Evolutionary conservation across 2,113 vertebrate genomes (phyloP), one percentile per base, ranked within the genome.

Genomic region (Willisornis vidua): DNA sequence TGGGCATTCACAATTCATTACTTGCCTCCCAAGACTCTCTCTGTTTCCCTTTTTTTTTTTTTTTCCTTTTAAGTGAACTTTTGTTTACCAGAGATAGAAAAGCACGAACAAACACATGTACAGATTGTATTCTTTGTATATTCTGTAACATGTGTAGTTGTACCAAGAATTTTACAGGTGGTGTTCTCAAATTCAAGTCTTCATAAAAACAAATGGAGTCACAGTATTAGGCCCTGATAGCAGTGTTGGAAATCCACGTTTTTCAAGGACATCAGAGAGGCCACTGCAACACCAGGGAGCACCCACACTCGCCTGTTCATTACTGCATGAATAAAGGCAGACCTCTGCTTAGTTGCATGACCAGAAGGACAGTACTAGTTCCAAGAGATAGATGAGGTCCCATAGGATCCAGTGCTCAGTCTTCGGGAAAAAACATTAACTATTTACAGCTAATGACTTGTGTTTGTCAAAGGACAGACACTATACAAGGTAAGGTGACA

Each of bases 1-100:
- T 96, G 90, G 88, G 93, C 77, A 90, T 84, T 31, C 83, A 87
- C 26, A 8, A 81, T 77, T 96, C 92, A 90, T 71, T 84, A 68
- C 86, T 48, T 81, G 46, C 76, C 86, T 94, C 85, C 68, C 59
- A 83, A 88, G 63, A 9, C 23, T 86, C 72, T 57, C 35, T 52
- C 51, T 41, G 51, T 43, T 91, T 48, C n/a, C 11, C 39, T 39
- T 46, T 73, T 41, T 72, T 39, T 46, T 73, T 41, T 72, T 57
- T 45, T 20, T 3, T 23, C 5, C 20, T 48, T 90, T 86, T 41
- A 90, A 93, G 39, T 22, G 41, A 94, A 81, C 45, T 5, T 67
- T 58, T 90, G 52, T 66, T 87, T 75, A 72, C 9, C 57, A 72
- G 73, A 91, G 24, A 61, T 1, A 74, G 58, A 61, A 85, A 66